These are phyloP conservation scores for Aphaenogaster floridana DNA, from an alignment of 1,140 invertebrate genomes.

Conservation along the genomic window DNA sequence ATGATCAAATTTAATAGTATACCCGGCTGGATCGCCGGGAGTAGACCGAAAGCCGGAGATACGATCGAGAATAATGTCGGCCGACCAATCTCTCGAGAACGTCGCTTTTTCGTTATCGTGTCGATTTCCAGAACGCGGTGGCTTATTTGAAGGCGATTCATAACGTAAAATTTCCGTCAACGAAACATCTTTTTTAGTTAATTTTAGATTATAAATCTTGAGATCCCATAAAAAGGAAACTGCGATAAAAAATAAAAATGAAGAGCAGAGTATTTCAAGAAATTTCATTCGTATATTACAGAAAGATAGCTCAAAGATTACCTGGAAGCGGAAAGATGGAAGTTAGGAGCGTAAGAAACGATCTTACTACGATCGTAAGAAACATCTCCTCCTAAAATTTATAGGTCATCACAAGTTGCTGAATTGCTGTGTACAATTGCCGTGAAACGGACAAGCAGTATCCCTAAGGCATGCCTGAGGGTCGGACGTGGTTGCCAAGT, in stretches of 20 bases:
- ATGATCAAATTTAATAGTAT: constrained; percentile 62
- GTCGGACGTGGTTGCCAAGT: constrained; percentile 72
- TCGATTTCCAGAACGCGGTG: constrained; percentile 13
- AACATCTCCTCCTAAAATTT: neutral
- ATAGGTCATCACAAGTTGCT: constrained; percentile 13
- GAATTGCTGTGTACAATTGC: constrained; percentile 34
- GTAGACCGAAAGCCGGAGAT: constrained; percentile 34
- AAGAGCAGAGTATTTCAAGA: neutral
- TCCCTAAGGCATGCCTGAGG: constrained; percentile 77
- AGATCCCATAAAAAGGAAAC: neutral
- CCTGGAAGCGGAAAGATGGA: neutral
- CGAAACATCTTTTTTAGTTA: neutral
- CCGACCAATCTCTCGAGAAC: constrained; percentile 48
- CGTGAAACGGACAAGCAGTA: constrained; percentile 58
- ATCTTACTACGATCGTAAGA: neutral
- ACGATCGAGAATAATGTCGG: constrained; percentile 57
- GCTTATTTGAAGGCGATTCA: constrained; percentile 38
- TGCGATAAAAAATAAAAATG: constrained; percentile 5
- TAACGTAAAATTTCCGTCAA: neutral
- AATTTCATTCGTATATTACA: neutral
- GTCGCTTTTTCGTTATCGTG: constrained; percentile 48
- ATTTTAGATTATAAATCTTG: neutral
- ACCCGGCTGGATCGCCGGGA: constrained; percentile 33
- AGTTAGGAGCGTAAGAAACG: neutral
- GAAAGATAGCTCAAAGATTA: neutral